phyloP scores from a whole-genome alignment of 2,797 vertebrate species.

The Phalloptychus januarius region DNA sequence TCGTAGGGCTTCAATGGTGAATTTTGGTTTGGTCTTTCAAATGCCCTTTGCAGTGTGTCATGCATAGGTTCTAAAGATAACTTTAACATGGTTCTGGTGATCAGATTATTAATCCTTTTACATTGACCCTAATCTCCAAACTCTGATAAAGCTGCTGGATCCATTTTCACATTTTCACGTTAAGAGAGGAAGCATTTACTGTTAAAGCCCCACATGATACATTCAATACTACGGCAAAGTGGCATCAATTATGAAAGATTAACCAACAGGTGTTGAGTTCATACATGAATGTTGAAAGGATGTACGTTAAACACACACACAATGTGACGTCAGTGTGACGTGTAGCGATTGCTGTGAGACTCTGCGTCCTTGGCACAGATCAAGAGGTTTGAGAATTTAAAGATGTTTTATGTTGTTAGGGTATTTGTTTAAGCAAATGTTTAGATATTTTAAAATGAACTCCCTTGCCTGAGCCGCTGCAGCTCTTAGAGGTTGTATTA shows the following conservation, averaged over 20 bases:
- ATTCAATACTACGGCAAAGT: background rate
- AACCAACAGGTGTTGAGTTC: background rate
- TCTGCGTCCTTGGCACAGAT: background rate
- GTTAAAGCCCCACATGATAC: background rate
- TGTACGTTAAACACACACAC: background rate
- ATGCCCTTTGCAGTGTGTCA: background rate
- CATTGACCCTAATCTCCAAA: background rate
- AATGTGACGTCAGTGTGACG: constrained; percentile 25
- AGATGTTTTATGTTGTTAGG: constrained; percentile 52
- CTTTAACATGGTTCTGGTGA: background rate
- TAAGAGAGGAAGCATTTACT: background rate
- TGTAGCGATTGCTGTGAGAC: constrained; percentile 1
- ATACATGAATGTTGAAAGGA: background rate
- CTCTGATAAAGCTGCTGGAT: background rate
- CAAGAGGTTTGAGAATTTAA: constrained; percentile 17
- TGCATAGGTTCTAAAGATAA: background rate
- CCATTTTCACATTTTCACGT: too few species aligned
- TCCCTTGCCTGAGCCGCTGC: constrained; percentile 12
- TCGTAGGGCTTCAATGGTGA: too few species aligned
- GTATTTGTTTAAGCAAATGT: constrained; percentile 66
- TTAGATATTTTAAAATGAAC: constrained; percentile 55
- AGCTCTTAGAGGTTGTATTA: constrained; percentile 19
- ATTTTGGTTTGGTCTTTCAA: background rate
- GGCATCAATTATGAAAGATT: background rate
- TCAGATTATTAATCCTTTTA: background rate